A percentile compares a stretch with the other conserved stretches of the same genome.
Evolutionary conservation across 2,888 invertebrate species (phyloP).

Genomic region (Miltochrista miniata): DNA sequence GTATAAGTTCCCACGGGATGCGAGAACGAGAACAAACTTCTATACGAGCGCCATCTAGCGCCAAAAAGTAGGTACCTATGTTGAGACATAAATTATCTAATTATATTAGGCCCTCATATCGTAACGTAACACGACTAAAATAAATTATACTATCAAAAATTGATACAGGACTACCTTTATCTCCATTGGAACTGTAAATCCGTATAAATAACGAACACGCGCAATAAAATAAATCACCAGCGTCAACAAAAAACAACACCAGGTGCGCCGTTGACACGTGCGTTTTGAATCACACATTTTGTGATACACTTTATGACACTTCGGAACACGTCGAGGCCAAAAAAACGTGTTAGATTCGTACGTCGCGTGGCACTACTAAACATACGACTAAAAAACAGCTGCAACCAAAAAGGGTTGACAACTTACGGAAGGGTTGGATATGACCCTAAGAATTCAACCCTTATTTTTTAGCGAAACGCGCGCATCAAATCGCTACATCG

Average conservation of each 20-base stretch:
- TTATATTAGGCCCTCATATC: too few relatives aligned
- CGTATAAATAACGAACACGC: conserved; percentile 22
- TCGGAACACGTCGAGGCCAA: conserved; percentile 28
- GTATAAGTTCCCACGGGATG: too few relatives aligned
- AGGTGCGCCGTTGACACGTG: conserved; percentile 23
- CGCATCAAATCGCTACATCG: conserved; percentile 16
- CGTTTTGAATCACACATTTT: neutral
- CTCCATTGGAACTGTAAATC: conserved; percentile 10
- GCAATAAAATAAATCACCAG: conserved; percentile 28
- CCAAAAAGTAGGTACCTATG: too few relatives aligned
- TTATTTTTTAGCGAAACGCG: conserved; percentile 49
- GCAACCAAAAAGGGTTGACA: conserved; percentile 30
- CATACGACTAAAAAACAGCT: conserved; percentile 68
- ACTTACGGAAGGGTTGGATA: conserved; percentile 51
- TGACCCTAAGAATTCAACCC: conserved; percentile 47
- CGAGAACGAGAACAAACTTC: too few relatives aligned
- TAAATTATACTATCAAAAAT: neutral
- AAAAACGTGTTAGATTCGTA: conserved; percentile 55
- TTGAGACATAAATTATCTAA: too few relatives aligned
- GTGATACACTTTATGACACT: conserved; percentile 5
- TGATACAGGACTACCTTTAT: conserved; percentile 4
- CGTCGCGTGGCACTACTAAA: conserved; percentile 65
- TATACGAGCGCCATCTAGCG: too few relatives aligned
- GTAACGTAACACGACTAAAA: neutral
- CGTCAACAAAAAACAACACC: conserved; percentile 21